Evolutionary conservation across 2,797 vertebrate genomes (phyloP).

Genomic region (Bradypodion pumilum): DNA sequence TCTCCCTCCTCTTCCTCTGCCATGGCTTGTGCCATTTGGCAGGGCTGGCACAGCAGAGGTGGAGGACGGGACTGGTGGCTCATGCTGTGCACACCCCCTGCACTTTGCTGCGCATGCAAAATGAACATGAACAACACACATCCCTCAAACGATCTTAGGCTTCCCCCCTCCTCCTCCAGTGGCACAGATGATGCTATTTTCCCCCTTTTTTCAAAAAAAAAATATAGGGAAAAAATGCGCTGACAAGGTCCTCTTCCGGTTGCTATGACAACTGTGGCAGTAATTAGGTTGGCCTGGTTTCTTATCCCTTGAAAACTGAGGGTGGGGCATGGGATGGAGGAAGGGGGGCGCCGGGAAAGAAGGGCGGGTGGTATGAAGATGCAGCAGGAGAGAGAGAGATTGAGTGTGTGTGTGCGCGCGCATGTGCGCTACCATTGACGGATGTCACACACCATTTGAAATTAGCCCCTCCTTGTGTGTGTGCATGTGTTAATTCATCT

Average conservation of each 20-base stretch:
- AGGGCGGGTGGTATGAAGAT: not conserved
- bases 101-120: not conserved
- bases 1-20: not conserved
- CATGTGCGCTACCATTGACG: not conserved
- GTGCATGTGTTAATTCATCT: not conserved
- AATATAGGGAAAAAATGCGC: slow-evolving; percentile 48
- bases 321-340: not conserved
- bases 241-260: slow-evolving; percentile 69
- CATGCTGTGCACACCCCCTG: rapidly evolving
- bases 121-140: not conserved
- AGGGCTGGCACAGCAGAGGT: not conserved
- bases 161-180: slow-evolving; percentile 59
- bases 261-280: slow-evolving; percentile 67
- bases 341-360: not conserved
- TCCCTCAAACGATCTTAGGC: not conserved
- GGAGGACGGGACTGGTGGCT: not conserved
- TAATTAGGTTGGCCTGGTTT: slow-evolving; percentile 67
- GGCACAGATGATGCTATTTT: slow-evolving; percentile 31
- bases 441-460: not conserved
- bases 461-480: not conserved
- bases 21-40: not conserved
- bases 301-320: slow-evolving; percentile 31
- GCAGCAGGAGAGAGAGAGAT: not conserved
- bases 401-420: too few relatives aligned
- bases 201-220: not conserved